Evolutionary conservation across 1,140 invertebrate genomes (phyloP).

Genomic region (Bombyx mandarina): DNA sequence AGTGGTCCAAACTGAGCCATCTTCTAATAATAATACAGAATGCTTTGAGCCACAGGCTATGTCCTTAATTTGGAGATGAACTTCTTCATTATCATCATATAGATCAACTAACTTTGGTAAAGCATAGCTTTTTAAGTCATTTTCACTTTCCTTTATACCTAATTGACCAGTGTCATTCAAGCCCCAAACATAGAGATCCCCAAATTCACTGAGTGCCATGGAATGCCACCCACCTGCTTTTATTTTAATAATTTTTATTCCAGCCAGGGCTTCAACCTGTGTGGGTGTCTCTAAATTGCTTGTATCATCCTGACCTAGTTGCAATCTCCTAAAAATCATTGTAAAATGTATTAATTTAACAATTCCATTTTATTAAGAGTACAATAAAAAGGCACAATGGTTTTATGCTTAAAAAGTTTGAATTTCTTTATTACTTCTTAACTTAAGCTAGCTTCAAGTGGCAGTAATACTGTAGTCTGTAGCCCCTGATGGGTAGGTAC

Average conservation of each 20-base stretch:
- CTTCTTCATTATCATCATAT: conserved; percentile 57
- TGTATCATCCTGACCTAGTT: conserved; percentile 84
- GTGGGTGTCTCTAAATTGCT: conserved; percentile 74
- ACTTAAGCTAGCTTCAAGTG: too few species aligned
- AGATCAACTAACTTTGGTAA: conserved; percentile 73
- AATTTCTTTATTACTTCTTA: neutral
- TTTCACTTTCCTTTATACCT: conserved; percentile 70
- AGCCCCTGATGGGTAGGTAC: too few species aligned
- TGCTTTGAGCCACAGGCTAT: conserved; percentile 79
- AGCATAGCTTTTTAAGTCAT: conserved; percentile 36
- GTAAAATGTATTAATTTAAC: too few species aligned
- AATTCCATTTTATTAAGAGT: too few species aligned
- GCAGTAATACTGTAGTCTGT: too few species aligned
- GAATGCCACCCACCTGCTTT: conserved; percentile 90
- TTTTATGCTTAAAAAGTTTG: neutral
- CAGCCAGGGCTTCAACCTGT: conserved; percentile 80
- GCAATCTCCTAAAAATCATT: conserved; percentile 77
- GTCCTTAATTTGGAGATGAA: conserved; percentile 66
- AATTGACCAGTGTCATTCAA: conserved; percentile 91
- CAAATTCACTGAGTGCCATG: conserved; percentile 79
- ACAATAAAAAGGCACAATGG: neutral
- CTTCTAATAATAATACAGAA: conserved; percentile 74
- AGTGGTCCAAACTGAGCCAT: conserved; percentile 76
- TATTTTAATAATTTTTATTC: conserved; percentile 78
- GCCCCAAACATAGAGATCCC: conserved; percentile 92